Conservation (phyloP, 1,140 invertebrate genomes). For the Dryas iulia region DNA sequence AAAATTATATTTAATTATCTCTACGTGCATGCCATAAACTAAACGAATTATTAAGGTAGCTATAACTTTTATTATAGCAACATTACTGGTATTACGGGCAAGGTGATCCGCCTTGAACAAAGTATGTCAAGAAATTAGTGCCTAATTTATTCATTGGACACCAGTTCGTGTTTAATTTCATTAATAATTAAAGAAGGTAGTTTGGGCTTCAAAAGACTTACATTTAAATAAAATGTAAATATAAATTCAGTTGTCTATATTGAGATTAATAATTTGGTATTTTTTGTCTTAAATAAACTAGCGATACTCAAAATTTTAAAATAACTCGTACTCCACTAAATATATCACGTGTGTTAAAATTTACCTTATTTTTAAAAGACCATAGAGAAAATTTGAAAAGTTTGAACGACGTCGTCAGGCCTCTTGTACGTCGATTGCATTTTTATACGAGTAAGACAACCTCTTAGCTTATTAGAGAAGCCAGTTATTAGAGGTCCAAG, state of each 20-base stretch:
- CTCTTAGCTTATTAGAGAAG: slow-evolving; percentile 76
- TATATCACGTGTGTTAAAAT: neutral
- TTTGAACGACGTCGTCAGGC: slow-evolving; percentile 65
- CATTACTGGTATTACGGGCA: slow-evolving; percentile 65
- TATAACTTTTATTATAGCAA: slow-evolving; percentile 44
- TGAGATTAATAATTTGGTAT: too few relatives aligned
- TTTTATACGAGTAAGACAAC: slow-evolving; percentile 73
- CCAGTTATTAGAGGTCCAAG: slow-evolving; percentile 65
- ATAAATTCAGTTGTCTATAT: neutral
- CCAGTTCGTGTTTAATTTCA: slow-evolving; percentile 63
- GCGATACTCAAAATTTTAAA: neutral
- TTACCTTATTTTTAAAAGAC: slow-evolving; percentile 68
- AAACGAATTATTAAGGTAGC: slow-evolving; percentile 11
- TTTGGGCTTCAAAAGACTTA: too few relatives aligned
- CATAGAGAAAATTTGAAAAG: slow-evolving; percentile 76
- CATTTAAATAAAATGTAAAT: too few relatives aligned
- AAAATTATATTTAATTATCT: neutral
- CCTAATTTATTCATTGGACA: slow-evolving; percentile 75
- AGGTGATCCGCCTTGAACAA: slow-evolving; percentile 65
- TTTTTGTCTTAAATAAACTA: too few relatives aligned
- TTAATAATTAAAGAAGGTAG: slow-evolving; percentile 34
- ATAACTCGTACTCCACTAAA: neutral
- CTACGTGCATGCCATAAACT: neutral
- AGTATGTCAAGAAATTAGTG: slow-evolving; percentile 76
- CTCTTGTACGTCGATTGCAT: slow-evolving; percentile 66